Percentiles rank a stretch among this genome's conserved stretches.
phyloP scores from a whole-genome alignment of 1,140 invertebrate genomes.

The Lepeophtheirus salmonis region DNA sequence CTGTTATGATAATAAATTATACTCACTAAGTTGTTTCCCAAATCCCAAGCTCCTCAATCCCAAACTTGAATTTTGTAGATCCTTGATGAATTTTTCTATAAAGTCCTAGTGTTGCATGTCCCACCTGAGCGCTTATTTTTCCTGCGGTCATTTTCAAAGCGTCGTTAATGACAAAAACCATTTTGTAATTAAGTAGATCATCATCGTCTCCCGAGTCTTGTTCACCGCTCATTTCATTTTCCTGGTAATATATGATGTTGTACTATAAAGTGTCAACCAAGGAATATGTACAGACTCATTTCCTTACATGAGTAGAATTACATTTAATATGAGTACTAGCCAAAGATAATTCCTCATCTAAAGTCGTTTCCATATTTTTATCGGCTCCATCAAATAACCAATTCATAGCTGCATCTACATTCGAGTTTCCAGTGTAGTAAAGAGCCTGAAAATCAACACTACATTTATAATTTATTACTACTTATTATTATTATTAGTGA shows the following conservation, averaged over 20 bases:
- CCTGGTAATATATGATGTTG: not conserved
- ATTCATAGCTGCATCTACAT: not conserved
- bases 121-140: not conserved
- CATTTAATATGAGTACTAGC: not conserved
- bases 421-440: not conserved
- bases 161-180: not conserved
- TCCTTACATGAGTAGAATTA: not conserved
- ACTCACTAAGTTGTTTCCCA: too few species aligned
- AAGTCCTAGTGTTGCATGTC: not conserved
- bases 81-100: not conserved
- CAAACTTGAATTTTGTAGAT: too few species aligned
- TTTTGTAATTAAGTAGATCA: not conserved
- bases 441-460: conserved; percentile 7
- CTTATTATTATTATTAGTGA: too few species aligned
- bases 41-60: too few species aligned
- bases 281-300: not conserved
- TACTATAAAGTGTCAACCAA: not conserved
- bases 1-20: too few species aligned
- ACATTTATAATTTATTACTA: too few species aligned
- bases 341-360: not conserved
- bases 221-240: not conserved
- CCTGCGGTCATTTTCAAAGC: not conserved
- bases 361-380: not conserved
- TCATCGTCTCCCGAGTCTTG: not conserved
- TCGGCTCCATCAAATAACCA: not conserved